phyloP scores from a whole-genome alignment of 2,888 invertebrate species.

The Tortrix viridana region DNA sequence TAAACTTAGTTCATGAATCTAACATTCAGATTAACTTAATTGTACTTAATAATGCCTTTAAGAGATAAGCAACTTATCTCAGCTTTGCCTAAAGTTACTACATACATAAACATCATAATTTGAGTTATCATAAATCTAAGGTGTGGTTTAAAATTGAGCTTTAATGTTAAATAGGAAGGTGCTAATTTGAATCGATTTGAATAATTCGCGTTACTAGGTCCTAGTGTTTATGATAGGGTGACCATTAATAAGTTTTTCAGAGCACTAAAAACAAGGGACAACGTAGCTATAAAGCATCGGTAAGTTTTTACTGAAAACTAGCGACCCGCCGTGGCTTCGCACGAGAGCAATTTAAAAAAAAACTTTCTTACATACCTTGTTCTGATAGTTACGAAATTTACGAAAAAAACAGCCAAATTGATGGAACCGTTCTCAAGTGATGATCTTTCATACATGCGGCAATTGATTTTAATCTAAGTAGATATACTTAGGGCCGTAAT shows the following conservation, averaged over 20 bases:
- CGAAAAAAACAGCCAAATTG: too few relatives aligned
- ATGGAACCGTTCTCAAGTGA: too few relatives aligned
- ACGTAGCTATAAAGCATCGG: too few relatives aligned
- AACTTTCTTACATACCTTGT: too few relatives aligned
- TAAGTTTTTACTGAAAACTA: too few relatives aligned
- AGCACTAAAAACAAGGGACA: too few relatives aligned
- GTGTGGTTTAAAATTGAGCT: constrained; percentile 8
- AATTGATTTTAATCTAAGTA: too few relatives aligned
- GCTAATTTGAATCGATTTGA: constrained; percentile 8
- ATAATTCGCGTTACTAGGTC: constrained; percentile 22
- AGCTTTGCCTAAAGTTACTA: constrained; percentile 34
- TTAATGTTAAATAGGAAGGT: constrained; percentile 14
- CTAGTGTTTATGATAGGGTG: constrained; percentile 34
- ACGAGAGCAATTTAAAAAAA: too few relatives aligned
- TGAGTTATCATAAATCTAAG: constrained; percentile 25
- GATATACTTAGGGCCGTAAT: too few relatives aligned
- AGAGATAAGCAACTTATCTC: constrained; percentile 34
- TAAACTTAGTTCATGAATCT: constrained; percentile 11
- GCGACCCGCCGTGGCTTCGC: too few relatives aligned
- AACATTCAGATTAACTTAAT: constrained; percentile 30
- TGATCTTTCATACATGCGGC: too few relatives aligned
- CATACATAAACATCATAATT: constrained; percentile 38
- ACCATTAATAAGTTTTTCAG: constrained; percentile 1
- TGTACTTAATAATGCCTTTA: constrained; percentile 34
- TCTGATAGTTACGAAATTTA: too few relatives aligned